These are phyloP conservation scores for Oreotrochilus melanogaster DNA, from an alignment of 2,113 vertebrate species.

Conservation along the genomic window DNA sequence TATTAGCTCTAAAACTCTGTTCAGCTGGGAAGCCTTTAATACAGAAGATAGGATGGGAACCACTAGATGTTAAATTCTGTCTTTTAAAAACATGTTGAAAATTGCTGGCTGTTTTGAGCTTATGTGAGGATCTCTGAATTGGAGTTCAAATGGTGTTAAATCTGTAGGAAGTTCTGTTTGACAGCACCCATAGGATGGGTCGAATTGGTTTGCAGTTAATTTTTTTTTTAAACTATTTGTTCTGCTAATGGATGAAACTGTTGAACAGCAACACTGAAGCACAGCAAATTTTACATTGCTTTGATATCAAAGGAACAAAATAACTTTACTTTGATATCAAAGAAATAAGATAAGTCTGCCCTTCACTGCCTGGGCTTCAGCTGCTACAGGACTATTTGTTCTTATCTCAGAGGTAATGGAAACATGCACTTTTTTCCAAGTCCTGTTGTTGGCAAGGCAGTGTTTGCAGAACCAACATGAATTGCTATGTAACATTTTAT, in stretches of 20 bases:
- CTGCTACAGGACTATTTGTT: background rate
- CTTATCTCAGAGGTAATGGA: fast-evolving
- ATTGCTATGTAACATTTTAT: background rate
- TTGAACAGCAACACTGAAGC: background rate
- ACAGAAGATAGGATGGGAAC: background rate
- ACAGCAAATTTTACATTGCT: background rate
- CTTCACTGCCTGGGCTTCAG: background rate
- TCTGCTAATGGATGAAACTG: background rate
- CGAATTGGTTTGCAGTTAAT: background rate
- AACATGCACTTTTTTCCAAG: background rate
- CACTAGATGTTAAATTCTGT: background rate
- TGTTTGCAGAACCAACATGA: background rate
- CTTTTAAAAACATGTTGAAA: background rate
- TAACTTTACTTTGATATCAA: too few species aligned
- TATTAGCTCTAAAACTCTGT: background rate
- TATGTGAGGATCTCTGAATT: background rate
- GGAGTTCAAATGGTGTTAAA: background rate
- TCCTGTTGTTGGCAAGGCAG: background rate
- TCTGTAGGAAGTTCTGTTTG: background rate
- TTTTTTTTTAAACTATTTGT: background rate
- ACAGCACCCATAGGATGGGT: background rate
- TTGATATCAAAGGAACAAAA: background rate
- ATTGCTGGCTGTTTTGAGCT: background rate
- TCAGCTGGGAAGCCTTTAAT: background rate
- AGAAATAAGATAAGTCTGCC: too few species aligned